Conservation (phyloP, 1,140 invertebrate species). For the Pogonognathellus flavescens region DNA sequence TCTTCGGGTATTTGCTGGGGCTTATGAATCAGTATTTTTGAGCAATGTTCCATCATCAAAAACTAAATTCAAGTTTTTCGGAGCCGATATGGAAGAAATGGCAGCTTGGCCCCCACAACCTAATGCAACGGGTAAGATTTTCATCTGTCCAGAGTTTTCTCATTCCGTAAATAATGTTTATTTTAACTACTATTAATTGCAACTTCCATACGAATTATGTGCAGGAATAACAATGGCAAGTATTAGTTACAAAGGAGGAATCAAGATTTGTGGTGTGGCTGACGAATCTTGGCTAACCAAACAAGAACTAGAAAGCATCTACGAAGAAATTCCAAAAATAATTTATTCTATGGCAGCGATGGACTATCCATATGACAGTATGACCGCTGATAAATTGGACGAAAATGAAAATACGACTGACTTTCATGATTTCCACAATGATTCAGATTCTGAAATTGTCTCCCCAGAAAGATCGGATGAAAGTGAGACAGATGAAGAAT, state of each 20-base stretch:
- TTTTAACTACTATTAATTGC: neutral
- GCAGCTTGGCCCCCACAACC: conserved; percentile 5
- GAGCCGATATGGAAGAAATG: neutral
- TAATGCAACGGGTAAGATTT: conserved; percentile 18
- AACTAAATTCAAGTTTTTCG: neutral
- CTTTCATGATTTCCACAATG: neutral
- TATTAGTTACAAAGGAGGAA: neutral
- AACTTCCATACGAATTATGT: neutral
- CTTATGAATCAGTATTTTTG: conserved; percentile 18
- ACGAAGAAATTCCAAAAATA: conserved; percentile 29
- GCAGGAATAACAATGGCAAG: conserved; percentile 29
- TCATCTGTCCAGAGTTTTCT: neutral
- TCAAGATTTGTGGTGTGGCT: conserved; percentile 30
- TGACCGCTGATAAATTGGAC: neutral
- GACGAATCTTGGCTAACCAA: conserved; percentile 25
- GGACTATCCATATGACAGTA: neutral
- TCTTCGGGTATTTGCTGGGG: neutral
- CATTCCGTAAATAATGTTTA: too few species aligned
- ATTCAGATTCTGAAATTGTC: neutral
- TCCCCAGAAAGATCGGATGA: neutral
- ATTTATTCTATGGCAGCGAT: conserved; percentile 24
- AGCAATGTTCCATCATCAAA: conserved; percentile 23
- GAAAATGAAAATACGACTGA: conserved; percentile 8
- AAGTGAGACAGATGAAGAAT: neutral
- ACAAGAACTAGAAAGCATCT: conserved; percentile 35